Base-by-base conservation (phyloP, 2,113 vertebrate species). In the Rhabdornis inornatus region DNA sequence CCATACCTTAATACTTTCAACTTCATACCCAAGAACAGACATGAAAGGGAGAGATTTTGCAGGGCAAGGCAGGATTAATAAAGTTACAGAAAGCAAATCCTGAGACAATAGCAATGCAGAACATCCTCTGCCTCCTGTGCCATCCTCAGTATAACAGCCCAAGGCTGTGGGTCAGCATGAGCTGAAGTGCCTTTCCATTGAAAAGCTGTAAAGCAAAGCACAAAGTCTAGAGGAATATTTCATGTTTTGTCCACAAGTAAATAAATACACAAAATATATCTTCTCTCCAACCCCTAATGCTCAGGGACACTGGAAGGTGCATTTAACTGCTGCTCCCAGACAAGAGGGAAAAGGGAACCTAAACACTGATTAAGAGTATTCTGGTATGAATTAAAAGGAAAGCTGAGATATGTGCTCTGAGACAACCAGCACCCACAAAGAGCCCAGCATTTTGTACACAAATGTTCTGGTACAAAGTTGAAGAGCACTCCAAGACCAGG, bases 21-120 rank as follows among this genome's bases (percentile, higher is more conserved):
- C 76, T 81, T 89, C 10, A 4, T 70, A 64, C 30, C 83, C 72
- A 44, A 64, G 86, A 92, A 82, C 23, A 71, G 80, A 96, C 83
- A 94, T 75, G 88, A 95, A 96, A 96, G 94, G 50, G 57, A 76
- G 57, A 77, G 76, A 21, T 68, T 88, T 88, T 68, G 56, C n/a
- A 87, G 68, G 68, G 92, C 76, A 93, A 64, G 59, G 56, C 71
- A 83, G 65, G 44, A 90, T 86, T 92, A 94, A 90, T 75, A 23
- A 90, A 95, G 81, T 61, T n/a, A 63, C 56, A 79, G 87, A 85
- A 89, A 66, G 70, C 39, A 68, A 93, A 74, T 37, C 57, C 76
- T 42, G 76, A 71, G 88, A 83, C 76, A 66, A 21, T 5, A 57
- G 22, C 52, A n/a, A 28, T 40, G 44, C 61, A 81, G 88, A 89